A percentile compares a stretch with the other conserved stretches of the same genome.
Evolutionary conservation across 2,113 vertebrate species (phyloP).

Genomic region (Rhinopomastus cyanomelas): DNA sequence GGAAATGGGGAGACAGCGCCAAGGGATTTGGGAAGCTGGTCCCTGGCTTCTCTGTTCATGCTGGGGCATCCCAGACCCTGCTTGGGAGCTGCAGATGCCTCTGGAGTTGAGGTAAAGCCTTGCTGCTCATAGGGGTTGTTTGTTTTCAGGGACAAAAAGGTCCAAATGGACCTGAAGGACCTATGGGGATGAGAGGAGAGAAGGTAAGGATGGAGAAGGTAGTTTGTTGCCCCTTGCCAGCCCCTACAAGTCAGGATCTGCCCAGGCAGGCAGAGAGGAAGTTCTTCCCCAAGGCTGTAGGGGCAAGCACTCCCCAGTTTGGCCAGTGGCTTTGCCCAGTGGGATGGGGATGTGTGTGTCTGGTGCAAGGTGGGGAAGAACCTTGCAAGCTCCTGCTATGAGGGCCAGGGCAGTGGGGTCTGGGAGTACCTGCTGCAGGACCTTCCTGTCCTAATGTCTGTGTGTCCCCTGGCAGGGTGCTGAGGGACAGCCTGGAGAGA

Average conservation of each 20-base stretch:
- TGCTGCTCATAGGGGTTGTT: not conserved
- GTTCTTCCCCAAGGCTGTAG: not conserved
- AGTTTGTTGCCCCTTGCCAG: not conserved
- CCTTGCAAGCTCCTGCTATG: not conserved
- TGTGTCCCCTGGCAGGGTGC: conserved; percentile 53
- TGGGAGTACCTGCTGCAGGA: not conserved
- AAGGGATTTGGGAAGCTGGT: not conserved
- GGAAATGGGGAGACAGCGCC: not conserved
- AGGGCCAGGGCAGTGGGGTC: rapidly evolving
- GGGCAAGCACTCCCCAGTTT: not conserved
- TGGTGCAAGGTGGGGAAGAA: not conserved
- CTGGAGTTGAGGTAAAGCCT: not conserved
- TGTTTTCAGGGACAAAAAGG: conserved; percentile 78
- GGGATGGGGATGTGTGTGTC: not conserved
- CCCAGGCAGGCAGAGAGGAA: not conserved
- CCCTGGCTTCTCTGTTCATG: not conserved
- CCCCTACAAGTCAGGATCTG: not conserved
- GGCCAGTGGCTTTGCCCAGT: not conserved
- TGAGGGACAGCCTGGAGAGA: not conserved
- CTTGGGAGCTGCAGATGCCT: rapidly evolving
- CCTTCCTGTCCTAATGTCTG: not conserved
- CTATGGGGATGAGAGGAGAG: conserved; percentile 77
- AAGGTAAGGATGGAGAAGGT: conserved; percentile 71
- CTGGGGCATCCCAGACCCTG: rapidly evolving
- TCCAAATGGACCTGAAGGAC: conserved; percentile 68